Conservation (phyloP, 2,797 vertebrate species). For the Amphiprion clarkii region DNA sequence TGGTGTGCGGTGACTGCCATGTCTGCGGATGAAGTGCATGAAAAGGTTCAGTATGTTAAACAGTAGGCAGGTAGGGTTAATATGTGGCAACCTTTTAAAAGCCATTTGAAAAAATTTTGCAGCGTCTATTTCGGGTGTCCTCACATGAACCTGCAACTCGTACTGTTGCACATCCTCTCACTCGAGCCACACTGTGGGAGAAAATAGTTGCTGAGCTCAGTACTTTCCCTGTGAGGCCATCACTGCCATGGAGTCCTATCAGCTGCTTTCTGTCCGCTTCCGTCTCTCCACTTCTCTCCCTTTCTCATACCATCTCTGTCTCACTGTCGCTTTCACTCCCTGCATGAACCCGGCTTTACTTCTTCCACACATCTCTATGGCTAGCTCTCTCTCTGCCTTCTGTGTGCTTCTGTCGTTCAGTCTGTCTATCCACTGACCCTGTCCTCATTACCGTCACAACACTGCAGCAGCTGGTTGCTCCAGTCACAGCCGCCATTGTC, state of each 20-base stretch:
- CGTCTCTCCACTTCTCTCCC: constrained; percentile 33
- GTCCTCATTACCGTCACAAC: constrained; percentile 83
- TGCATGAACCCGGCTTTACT: constrained; percentile 20
- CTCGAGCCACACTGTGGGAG: constrained; percentile 26
- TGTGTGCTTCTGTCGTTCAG: constrained; percentile 62
- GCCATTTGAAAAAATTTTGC: constrained; percentile 2
- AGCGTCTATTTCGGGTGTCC: constrained; percentile 24
- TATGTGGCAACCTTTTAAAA: constrained; percentile 29
- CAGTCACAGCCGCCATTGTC: constrained; percentile 76
- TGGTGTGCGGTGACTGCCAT: background rate
- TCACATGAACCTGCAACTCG: constrained; percentile 38
- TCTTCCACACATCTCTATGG: constrained; percentile 15
- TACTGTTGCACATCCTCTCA: constrained; percentile 33
- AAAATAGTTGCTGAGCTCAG: constrained; percentile 64
- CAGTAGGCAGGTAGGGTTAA: constrained; percentile 11
- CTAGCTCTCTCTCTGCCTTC: constrained; percentile 11
- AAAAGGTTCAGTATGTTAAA: background rate
- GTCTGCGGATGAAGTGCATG: constrained; percentile 6
- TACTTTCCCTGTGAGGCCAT: constrained; percentile 48
- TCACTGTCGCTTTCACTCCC: constrained; percentile 35
- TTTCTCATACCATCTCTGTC: constrained; percentile 27
- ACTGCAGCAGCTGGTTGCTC: constrained; percentile 73
- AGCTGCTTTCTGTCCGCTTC: constrained; percentile 60
- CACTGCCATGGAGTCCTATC: constrained; percentile 53
- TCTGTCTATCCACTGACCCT: constrained; percentile 71